These are phyloP conservation scores for Acropternis orthonyx DNA, from an alignment of 2,797 vertebrate genomes.

Conservation along the genomic window DNA sequence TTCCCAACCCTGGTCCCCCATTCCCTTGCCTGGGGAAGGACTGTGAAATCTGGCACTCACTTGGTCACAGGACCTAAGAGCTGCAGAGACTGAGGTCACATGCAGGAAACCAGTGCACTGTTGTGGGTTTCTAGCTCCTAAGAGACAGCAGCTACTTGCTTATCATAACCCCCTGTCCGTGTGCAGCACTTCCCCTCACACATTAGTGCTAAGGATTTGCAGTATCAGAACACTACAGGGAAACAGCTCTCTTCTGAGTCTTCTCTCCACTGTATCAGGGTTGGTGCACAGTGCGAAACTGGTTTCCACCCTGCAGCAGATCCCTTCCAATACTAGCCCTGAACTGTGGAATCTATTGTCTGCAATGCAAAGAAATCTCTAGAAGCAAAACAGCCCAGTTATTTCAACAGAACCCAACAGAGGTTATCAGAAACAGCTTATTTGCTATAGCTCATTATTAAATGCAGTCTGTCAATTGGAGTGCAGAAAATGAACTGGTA, in stretches of 20 bases:
- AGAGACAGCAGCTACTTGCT: not conserved
- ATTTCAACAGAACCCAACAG: not conserved
- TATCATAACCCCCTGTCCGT: not conserved
- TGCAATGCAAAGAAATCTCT: not conserved
- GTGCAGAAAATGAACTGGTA: not conserved
- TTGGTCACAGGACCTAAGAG: not conserved
- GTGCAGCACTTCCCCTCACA: not conserved
- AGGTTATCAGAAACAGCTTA: not conserved
- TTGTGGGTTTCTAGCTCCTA: not conserved
- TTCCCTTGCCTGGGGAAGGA: not conserved
- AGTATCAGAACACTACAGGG: not conserved
- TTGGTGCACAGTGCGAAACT: not conserved
- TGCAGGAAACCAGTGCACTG: not conserved
- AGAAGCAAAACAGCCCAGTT: not conserved
- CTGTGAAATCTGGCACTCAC: not conserved
- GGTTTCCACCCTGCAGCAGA: not conserved
- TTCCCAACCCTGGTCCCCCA: not conserved
- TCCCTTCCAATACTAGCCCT: not conserved
- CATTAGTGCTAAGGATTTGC: not conserved
- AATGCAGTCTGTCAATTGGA: not conserved
- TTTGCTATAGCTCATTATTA: not conserved
- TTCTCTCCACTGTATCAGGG: not conserved
- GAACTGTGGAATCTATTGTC: not conserved
- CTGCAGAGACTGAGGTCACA: not conserved
- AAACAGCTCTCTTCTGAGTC: not conserved